Percentiles rank a stretch among this genome's conserved stretches.
Evolutionary conservation across 2,888 invertebrate genomes (phyloP).

Genomic region (Drosophila cognata): DNA sequence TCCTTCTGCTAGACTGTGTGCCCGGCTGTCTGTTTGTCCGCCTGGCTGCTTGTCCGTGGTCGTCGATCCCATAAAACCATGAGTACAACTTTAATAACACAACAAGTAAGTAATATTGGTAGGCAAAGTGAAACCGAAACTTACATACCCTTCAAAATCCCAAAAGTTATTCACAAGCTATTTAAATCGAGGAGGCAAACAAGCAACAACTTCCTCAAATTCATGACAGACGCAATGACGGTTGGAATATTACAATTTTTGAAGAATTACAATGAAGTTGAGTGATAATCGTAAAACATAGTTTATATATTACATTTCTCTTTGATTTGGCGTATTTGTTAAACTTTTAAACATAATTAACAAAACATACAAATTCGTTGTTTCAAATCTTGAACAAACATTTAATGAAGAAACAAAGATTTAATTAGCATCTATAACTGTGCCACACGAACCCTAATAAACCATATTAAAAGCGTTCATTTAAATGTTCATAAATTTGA

Average conservation of each 20-base stretch:
- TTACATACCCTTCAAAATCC: slow-evolving; percentile 1
- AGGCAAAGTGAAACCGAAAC: neutral
- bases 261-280: neutral
- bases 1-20: slow-evolving; percentile 13
- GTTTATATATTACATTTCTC: neutral
- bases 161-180: neutral
- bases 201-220: neutral
- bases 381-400: neutral
- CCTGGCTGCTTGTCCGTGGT: slow-evolving; percentile 19
- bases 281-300: too few relatives aligned
- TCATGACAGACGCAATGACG: neutral
- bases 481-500: neutral
- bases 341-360: neutral
- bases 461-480: neutral
- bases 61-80: slow-evolving; percentile 66
- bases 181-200: neutral
- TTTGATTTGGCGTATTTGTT: neutral
- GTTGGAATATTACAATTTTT: accelerated
- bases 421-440: neutral
- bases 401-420: neutral
- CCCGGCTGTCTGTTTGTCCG: neutral
- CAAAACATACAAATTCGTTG: accelerated
- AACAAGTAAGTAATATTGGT: slow-evolving; percentile 37
- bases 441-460: neutral
- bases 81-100: slow-evolving; percentile 70